Base-by-base conservation (phyloP, 30 jellyfish, hydroid and myxozoan genomes). In the Turritopsis rubra region DNA sequence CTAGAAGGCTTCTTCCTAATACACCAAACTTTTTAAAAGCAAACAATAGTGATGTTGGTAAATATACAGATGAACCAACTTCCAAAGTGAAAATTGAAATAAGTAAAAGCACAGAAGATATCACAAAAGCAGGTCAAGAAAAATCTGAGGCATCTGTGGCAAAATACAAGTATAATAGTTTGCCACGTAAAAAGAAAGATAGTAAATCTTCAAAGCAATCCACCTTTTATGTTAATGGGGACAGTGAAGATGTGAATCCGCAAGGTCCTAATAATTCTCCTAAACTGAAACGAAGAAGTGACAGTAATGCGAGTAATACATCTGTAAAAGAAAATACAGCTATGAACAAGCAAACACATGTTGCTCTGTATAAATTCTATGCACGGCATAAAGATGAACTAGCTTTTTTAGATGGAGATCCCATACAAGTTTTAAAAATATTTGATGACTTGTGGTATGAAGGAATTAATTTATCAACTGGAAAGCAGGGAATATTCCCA, bases 371-470 rank as follows among this genome's bases (percentile, higher is more conserved):
- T 79, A 87, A 83, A 68, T 91, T 91, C 73, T 72, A 79, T 21
- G 91, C 97, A 75, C 84, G 96, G 76, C 97, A 91, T 84, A 91
- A 91, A 91, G 97, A 91, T 86, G 97, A 91, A 77, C 66, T 91
- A 16, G 16, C 74, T 21, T 79, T 91, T 22, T 79, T 79, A 16
- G 96, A 91, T 81, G 97, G 97, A 7, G 97, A 91, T 74, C 97
- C 97, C 7, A 21, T 91, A 52, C 89, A 84, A 81, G 96, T 91
- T 54, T 31, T 75, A 7, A 87, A 91, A 73, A 22, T 80, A 17
- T 53, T 80, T 80, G 97, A 91, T 65, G 97, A 91, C 79, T 54
- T 91, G 28, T 91, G 97, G 97, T 84, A 28, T 75, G 97, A 91
- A 68, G 97, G 96, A n/a, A 80, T 90, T 19, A 91, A 91, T 83